A percentile compares a stretch with the other conserved stretches of the same genome.
phyloP scores from a whole-genome alignment of 2,113 vertebrate species.

The Pithys albifrons region DNA sequence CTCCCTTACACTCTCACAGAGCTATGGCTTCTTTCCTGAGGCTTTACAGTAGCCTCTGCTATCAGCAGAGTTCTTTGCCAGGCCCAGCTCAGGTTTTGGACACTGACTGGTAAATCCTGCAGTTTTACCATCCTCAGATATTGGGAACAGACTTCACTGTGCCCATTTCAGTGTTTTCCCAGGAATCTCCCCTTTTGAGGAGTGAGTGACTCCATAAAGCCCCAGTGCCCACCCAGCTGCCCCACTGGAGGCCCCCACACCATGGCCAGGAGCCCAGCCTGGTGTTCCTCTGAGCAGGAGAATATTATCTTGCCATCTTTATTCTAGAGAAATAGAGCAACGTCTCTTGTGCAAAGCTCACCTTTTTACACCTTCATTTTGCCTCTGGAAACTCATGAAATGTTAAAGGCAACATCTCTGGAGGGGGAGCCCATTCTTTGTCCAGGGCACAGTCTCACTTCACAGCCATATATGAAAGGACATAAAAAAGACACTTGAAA shows the following conservation, averaged over 20 bases:
- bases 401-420: neutral
- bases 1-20: neutral
- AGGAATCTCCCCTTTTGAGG: neutral
- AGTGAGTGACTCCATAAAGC: neutral
- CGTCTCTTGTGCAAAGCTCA: neutral
- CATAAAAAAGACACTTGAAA: neutral
- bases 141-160: neutral
- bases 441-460: neutral
- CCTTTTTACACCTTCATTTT: neutral
- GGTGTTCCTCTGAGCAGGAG: neutral
- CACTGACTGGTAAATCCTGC: neutral
- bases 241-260: neutral
- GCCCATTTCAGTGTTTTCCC: neutral
- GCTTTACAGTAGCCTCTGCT: neutral
- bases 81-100: neutral
- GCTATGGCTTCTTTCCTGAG: neutral
- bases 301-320: too few species aligned
- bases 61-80: neutral
- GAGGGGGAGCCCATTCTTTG: neutral
- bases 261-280: neutral
- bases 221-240: fast-evolving
- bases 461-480: neutral
- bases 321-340: neutral
- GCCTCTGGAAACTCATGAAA: neutral
- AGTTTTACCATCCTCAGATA: neutral